Conservation (phyloP, 2,888 invertebrate species). For the Steinernema scapterisci region DNA sequence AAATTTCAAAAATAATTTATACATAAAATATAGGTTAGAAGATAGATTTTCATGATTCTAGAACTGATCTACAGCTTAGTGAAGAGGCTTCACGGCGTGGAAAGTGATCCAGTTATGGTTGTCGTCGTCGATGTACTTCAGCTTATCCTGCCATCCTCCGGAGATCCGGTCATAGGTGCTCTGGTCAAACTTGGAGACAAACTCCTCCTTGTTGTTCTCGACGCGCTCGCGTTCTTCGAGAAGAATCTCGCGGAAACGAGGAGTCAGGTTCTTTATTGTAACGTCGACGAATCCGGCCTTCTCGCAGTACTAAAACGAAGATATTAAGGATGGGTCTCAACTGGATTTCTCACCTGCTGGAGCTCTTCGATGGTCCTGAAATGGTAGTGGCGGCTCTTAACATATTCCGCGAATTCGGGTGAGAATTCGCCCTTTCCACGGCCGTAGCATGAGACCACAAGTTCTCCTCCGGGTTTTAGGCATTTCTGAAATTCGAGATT, state of each 20-base stretch:
- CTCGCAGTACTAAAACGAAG: constrained; percentile 68
- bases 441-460: constrained; percentile 73
- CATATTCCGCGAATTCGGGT: constrained; percentile 70
- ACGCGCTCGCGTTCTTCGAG: constrained; percentile 70
- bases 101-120: constrained; percentile 71
- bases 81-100: constrained; percentile 54
- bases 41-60: not conserved
- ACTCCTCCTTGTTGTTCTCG: constrained; percentile 69
- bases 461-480: constrained; percentile 72
- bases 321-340: not conserved
- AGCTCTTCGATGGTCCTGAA: constrained; percentile 69
- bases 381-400: constrained; percentile 71
- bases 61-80: not conserved
- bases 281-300: constrained; percentile 71
- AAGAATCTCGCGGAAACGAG: constrained; percentile 71
- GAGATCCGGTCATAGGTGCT: constrained; percentile 71
- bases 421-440: constrained; percentile 70
- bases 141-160: constrained; percentile 70
- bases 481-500: constrained; percentile 68
- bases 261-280: constrained; percentile 71
- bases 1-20: too few relatives aligned
- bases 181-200: constrained; percentile 71
- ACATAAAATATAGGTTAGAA: too few relatives aligned
- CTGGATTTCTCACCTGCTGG: too few relatives aligned
- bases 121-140: constrained; percentile 68